Evolutionary conservation across 2,113 vertebrate genomes (phyloP), one percentile per base, ranked within the genome.

Genomic region (Lutjanus erythropterus): DNA sequence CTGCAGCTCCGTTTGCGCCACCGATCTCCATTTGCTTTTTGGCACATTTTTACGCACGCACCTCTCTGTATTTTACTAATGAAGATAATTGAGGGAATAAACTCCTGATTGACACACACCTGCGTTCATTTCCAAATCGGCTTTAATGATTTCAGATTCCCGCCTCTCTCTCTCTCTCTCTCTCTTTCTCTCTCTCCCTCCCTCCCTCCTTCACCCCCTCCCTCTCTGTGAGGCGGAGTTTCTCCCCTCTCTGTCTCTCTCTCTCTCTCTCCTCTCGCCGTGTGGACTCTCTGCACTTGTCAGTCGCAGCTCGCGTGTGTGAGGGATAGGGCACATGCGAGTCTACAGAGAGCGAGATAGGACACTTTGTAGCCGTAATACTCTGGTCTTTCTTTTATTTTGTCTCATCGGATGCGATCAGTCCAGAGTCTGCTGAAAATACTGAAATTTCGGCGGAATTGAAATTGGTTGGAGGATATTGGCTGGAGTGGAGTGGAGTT

Each of bases 201-300:
- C 44, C 69, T 25, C 33, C 33, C 35, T 46, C 79, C 70, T 60
- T 10, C 79, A n/a, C n/a, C n/a, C n/a, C 6, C 71, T 59, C 75
- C 33, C 80, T 69, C 80, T 44, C 73, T 71, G 18, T 81, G 89
- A 83, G 90, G 91, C 89, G 92, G 92, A 91, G 93, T 91, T 89
- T 90, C 75, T 81, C 77, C 78, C 61, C 58, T 58, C 82, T 83
- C 86, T 71, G 78, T 29, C 71, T 6, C 69, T 5, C 70, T 6
- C 66, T 29, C 79, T 14, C 78, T 27, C 56, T 16, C 58, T 29
- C 52, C 1, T 41, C 75, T 86, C 86, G 70, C 76, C 80, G 78
- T 72, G 83, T 86, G 84, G 73, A 85, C 87, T 79, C 88, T 67
- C 74, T 73, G 85, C 87, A 88, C 89, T 93, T 89, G 88, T 89